phyloP scores from a whole-genome alignment of 2,113 vertebrate genomes.

The Callionymus lyra region DNA sequence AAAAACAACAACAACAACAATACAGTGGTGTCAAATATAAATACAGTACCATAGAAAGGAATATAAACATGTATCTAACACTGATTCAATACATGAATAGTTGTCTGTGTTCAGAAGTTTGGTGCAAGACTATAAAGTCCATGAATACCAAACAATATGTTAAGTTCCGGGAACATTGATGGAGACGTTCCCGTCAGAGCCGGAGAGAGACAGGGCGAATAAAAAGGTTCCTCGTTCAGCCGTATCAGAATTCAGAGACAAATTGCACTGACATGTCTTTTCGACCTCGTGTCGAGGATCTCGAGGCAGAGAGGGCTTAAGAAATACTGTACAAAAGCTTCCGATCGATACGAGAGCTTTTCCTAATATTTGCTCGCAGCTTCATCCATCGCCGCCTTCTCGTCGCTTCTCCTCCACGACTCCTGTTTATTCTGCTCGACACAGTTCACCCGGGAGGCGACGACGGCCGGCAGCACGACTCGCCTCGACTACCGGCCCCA shows the following conservation, averaged over 20 bases:
- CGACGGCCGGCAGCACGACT: slow-evolving; percentile 48
- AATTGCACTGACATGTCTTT: slow-evolving; percentile 47
- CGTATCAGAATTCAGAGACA: slow-evolving; percentile 18
- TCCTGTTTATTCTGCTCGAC: slow-evolving; percentile 38
- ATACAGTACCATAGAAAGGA: no score
- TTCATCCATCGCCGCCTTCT: slow-evolving; percentile 6
- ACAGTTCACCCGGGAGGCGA: slow-evolving; percentile 54
- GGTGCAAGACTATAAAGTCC: no score
- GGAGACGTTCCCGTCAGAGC: neutral
- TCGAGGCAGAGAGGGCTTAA: slow-evolving; percentile 41
- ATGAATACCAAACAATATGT: no score
- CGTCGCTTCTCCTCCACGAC: slow-evolving; percentile 6
- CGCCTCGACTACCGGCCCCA: slow-evolving; percentile 53
- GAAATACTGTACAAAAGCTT: slow-evolving; percentile 37
- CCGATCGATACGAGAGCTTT: slow-evolving; percentile 49
- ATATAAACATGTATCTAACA: no score
- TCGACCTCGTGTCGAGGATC: slow-evolving; percentile 28
- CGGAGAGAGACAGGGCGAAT: neutral
- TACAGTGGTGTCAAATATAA: no score
- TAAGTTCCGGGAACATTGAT: neutral
- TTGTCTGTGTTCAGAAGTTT: no score
- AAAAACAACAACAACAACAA: neutral
- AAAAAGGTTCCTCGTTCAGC: no score
- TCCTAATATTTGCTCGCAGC: slow-evolving; percentile 43
- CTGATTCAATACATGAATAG: no score